Base-by-base conservation (phyloP, 2,797 vertebrate genomes). In the Anomalospiza imberbis region DNA sequence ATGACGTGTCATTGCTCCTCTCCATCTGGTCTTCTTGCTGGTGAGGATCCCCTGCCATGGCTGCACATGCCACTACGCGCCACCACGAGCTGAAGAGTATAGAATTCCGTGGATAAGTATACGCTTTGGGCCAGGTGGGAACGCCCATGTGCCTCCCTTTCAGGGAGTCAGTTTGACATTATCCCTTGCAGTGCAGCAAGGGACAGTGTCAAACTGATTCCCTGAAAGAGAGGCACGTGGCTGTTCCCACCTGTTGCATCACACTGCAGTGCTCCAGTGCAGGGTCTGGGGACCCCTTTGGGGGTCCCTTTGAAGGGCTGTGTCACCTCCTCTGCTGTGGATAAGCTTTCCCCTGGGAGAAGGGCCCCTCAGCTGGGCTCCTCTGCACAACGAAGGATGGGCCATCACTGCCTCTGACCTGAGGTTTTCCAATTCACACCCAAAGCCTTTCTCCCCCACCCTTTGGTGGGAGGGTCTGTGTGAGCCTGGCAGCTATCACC, bases 41-140 rank as follows among this genome's bases (percentile, higher is more conserved):
- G 6, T 22, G 25, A 67, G n/a, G n/a, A 10, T 36, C 13, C 19
- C n/a, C 10, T 0, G 6, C 21, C 2, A 2, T n/a, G 61, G 21
- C 21, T 2, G 4, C 0, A 1, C 60, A 14, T 18, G 9, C 6
- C 11, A 6, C 17, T 32, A 34, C 2, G 7, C 0, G 2, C 45
- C 4, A 3, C 31, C 31, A n/a, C 2, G 3, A 1, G 7, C 45
- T 0, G 2, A 47, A 20, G 32, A 28, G 13, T 6, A 8, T 2
- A 10, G n/a, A 67, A 48, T 48, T 48, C 65, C 1, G 0, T 17
- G 47, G 45, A 7, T 36, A 7, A 28, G 22, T 5, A 4, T 2
- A 22, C 2, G 6, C 7, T 17, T 50, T 29, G 34, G 26, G 18
- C 13, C 13, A 48, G 65, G 13, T 12, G 18, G 45, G 13, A 67